A percentile compares a stretch with the other conserved stretches of the same genome.
These are phyloP conservation scores for Craseonycteris thonglongyai DNA, from an alignment of 2,113 vertebrate genomes.

Conservation along the genomic window DNA sequence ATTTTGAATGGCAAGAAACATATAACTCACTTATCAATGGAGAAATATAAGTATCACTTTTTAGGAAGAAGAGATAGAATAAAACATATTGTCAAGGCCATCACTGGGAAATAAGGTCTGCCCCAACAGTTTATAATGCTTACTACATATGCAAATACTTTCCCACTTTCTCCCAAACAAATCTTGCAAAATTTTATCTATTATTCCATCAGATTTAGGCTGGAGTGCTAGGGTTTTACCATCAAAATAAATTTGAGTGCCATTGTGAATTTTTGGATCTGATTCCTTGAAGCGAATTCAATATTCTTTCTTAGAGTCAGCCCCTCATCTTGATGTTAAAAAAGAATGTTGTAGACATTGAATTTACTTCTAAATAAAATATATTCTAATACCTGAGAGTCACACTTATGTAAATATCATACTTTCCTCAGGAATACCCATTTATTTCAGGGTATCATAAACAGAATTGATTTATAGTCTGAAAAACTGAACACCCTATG, in stretches of 20 bases:
- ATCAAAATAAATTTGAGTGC: background rate
- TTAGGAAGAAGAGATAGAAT: background rate
- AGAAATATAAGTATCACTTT: background rate
- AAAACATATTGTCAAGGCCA: background rate
- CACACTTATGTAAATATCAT: background rate
- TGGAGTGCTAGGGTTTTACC: background rate
- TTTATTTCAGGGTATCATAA: background rate
- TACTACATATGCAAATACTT: background rate
- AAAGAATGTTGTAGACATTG: background rate
- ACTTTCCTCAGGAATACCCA: background rate
- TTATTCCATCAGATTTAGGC: background rate
- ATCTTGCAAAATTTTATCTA: background rate
- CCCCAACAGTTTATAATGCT: background rate
- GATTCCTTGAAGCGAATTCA: background rate
- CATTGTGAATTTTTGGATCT: background rate
- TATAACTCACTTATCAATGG: background rate
- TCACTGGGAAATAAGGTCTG: background rate
- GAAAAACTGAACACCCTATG: background rate
- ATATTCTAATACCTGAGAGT: background rate
- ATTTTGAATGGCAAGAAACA: background rate
- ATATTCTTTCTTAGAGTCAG: background rate
- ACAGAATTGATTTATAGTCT: background rate
- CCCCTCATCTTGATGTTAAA: background rate
- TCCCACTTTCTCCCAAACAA: background rate
- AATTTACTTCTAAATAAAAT: background rate